These are phyloP conservation scores for Graptemys geographica DNA, from an alignment of 2,797 vertebrate species.

Conservation along the genomic window DNA sequence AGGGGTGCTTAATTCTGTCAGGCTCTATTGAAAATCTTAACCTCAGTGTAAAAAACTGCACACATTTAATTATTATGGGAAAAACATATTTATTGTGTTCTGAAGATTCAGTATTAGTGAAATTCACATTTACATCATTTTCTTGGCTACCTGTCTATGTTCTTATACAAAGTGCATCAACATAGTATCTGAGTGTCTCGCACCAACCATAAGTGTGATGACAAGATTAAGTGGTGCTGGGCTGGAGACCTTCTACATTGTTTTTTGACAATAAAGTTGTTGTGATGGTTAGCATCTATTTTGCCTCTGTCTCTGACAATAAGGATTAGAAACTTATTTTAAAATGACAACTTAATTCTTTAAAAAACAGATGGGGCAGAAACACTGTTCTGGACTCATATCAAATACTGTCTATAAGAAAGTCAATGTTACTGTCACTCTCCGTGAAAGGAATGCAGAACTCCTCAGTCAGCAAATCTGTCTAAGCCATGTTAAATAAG, in stretches of 20 bases:
- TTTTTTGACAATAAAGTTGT: not conserved
- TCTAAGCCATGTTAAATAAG: not conserved
- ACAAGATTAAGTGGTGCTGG: not conserved
- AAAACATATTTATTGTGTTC: not conserved
- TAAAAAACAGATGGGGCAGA: constrained; percentile 40
- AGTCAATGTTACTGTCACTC: not conserved
- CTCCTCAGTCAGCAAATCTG: not conserved
- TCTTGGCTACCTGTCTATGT: not conserved
- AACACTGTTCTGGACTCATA: constrained; percentile 3
- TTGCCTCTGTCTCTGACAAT: not conserved
- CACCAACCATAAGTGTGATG: not conserved
- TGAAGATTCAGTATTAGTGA: not conserved
- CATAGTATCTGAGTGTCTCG: not conserved
- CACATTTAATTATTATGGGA: not conserved
- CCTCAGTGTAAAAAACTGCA: not conserved
- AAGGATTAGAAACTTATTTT: not conserved
- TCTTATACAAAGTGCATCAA: not conserved
- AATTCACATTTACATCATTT: not conserved
- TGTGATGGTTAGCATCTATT: not conserved
- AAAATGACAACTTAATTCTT: constrained; percentile 2
- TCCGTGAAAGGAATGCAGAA: not conserved
- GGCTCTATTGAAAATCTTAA: not conserved
- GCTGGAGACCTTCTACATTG: too few relatives aligned
- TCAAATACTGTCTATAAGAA: constrained; percentile 27
- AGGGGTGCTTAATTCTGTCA: not conserved